Conservation (phyloP, 2,113 vertebrate genomes). For the Saimiri boliviensis region DNA sequence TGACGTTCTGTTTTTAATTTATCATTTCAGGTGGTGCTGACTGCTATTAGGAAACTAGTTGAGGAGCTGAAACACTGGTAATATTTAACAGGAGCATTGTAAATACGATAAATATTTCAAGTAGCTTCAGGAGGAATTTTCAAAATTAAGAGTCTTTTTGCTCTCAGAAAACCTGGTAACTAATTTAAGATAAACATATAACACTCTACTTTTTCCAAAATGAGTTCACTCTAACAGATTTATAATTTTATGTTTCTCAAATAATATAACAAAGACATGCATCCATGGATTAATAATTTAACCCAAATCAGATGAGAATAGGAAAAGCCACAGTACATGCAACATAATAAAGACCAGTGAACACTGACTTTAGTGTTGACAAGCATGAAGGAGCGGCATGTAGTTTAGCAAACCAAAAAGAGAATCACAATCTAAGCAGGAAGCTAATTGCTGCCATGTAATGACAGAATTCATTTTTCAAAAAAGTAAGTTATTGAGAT, state of each 20-base stretch:
- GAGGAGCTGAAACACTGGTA: slow-evolving; percentile 3
- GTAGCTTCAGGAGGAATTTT: neutral
- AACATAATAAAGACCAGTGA: neutral
- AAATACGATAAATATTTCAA: slow-evolving; percentile 1
- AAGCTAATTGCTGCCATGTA: neutral
- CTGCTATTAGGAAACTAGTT: slow-evolving; percentile 26
- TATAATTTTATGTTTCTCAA: neutral
- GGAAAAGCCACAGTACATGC: neutral
- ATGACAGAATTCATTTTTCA: neutral
- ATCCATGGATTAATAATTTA: neutral
- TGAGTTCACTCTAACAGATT: neutral
- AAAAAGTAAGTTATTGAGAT: neutral
- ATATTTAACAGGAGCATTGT: neutral
- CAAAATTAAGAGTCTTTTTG: neutral
- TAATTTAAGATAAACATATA: neutral
- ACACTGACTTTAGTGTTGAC: too few species aligned
- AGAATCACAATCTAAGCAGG: neutral
- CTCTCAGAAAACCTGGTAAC: neutral
- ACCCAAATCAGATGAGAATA: neutral
- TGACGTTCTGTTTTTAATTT: slow-evolving; percentile 73
- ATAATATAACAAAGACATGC: neutral
- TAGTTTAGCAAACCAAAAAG: accelerated
- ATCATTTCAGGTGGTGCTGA: slow-evolving; percentile 71
- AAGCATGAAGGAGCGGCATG: neutral
- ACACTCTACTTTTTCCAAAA: neutral